Base-by-base conservation (phyloP, 2,797 vertebrate genomes). In the Neopelma chrysocephalum region DNA sequence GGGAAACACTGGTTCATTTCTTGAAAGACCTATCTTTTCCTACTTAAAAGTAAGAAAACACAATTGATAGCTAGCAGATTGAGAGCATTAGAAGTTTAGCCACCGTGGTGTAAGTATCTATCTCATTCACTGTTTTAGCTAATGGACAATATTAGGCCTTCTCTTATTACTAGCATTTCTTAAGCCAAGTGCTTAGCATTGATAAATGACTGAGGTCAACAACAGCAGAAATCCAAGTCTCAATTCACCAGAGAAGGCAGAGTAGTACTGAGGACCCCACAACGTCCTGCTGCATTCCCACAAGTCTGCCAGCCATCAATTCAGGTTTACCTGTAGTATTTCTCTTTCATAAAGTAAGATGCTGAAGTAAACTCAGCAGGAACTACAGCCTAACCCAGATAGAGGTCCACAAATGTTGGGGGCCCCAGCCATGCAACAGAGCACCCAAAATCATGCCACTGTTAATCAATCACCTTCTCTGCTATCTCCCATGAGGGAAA, bases 301-400 rank as follows among this genome's bases (percentile, higher is more conserved):
- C 1, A 79, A 25, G 26, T 29, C 15, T 2, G 1, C 10, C 23
- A 72, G 8, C 43, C 5, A 9, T 42, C 42, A 76, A 0, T 42
- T 14, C 34, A 61, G 38, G 34, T 65, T 20, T 2, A 6, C 10
- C 20, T 26, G 23, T 29, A 38, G 15, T 47, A 72, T 65, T 79
- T 79, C 31, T 87, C 42, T 47, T 61, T 72, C 23, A 10, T 32
- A 42, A 82, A 68, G 6, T 12, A 57, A 43, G 58, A 32, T 43
- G 22, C 32, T 85, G 40, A 86, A 72, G 19, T 21, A 77, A 56
- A 89, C 19, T 54, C 56, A 66, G 17, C 34, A 84, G 36, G 10
- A 66, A 19, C n/a, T 53, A 15, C n/a, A 75, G 66, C 15, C 29
- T 84, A 19, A 13, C 22, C 29, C 31, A 64, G 32, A 40, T 1